phyloP scores from a whole-genome alignment of 2,113 vertebrate species.

The Nasalis larvatus region DNA sequence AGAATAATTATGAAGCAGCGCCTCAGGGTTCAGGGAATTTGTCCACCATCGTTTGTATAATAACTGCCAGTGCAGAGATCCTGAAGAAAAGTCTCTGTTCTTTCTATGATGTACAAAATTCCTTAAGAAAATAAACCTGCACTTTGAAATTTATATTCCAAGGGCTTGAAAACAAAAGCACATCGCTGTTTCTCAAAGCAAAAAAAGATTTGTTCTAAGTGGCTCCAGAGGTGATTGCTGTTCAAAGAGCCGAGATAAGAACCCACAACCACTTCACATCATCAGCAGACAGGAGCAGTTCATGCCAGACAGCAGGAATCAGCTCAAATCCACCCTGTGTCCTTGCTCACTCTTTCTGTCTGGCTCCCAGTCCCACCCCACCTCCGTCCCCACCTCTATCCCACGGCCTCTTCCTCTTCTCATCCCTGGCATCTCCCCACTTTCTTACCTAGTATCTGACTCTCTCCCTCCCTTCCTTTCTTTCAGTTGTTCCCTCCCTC shows the following conservation, averaged over 20 bases:
- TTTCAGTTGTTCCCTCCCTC: not conserved
- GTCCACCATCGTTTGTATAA: not conserved
- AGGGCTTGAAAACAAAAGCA: not conserved
- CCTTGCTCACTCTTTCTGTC: not conserved
- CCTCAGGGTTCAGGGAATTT: not conserved
- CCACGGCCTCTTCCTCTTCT: not conserved
- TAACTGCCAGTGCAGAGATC: not conserved
- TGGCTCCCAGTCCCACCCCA: not conserved
- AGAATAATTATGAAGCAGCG: not conserved
- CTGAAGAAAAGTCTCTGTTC: not conserved
- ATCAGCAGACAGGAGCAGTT: too few relatives aligned
- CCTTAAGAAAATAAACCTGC: conserved; percentile 5
- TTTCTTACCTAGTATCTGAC: not conserved
- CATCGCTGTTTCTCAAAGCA: not conserved
- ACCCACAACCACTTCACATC: not conserved
- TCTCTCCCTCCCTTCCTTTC: too few relatives aligned
- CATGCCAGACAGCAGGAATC: fast-evolving
- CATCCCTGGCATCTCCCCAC: not conserved
- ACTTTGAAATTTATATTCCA: not conserved
- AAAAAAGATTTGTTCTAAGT: not conserved
- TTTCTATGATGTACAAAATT: not conserved
- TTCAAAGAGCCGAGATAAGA: not conserved
- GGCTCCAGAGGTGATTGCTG: not conserved
- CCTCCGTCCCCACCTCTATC: fast-evolving
- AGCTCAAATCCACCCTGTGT: fast-evolving